Base-by-base conservation (phyloP, 2,888 invertebrate species). In the Adelphocoris suturalis region DNA sequence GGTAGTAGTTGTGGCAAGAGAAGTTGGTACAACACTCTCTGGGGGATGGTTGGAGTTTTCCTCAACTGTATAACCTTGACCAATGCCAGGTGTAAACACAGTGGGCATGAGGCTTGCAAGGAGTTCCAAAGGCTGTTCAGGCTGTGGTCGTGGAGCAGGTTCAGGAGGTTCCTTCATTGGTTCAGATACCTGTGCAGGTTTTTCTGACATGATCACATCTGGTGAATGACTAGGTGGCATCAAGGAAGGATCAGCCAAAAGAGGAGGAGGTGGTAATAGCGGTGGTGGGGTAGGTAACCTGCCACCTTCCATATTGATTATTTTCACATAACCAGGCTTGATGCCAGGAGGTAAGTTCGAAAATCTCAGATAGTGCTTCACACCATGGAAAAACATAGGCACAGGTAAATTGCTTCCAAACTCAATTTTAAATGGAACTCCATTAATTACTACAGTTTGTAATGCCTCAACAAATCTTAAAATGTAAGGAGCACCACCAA, bases 401-500 rank as follows among this genome's bases (percentile, higher is more conserved):
- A 96, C 96, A 0, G 98, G 97, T 89, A 97, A 81, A 80, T 68
- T 93, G 52, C 97, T 97, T 28, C 97, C 98, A 93, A 96, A 98
- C 92, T 97, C 96, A 96, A 96, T 1, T 96, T 95, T 95, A 92
- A 96, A 96, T 0, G 96, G 95, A 92, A 96, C 95, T 81, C 96
- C 97, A 92, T 98, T 97, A 89, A 98, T 95, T 85, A 97, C 93
- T 0, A 97, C 97, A 13, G 96, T 97, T 92, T 95, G 94, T 61
- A 98, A 94, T 2, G 96, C 95, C 93, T 98, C 97, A 37, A 96
- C 96, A 93, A 98, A 98, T 92, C 97, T 96, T 27, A 98, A 94
- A 0, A 97, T 96, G 92, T 96, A 96, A 80, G 95, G 95, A 91
- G 96, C 95, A 0, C 96, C 96, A 91, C 96, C 96, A 28, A 97